Evolutionary conservation across 2,888 invertebrate species (phyloP).

Genomic region (Luperina nickerlii): DNA sequence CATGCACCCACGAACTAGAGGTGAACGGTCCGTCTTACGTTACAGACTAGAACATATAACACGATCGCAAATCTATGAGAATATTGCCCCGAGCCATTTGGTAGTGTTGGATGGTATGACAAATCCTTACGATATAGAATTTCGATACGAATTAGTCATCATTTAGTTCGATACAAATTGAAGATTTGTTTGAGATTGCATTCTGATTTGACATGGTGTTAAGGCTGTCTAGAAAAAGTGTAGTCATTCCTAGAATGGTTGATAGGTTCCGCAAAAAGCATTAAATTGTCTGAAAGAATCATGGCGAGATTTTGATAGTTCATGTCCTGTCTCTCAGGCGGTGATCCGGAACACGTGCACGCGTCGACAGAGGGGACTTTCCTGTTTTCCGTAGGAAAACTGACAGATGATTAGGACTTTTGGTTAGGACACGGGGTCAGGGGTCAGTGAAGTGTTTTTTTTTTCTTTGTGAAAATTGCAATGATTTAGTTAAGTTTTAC

Average conservation of each 20-base stretch:
- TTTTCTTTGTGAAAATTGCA: neutral
- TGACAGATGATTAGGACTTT: too few relatives aligned
- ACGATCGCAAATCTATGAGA: slow-evolving; percentile 60
- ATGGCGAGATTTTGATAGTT: neutral
- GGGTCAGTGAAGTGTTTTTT: neutral
- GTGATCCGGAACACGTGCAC: neutral
- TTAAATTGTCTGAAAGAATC: neutral
- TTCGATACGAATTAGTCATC: slow-evolving; percentile 32
- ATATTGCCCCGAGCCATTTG: slow-evolving; percentile 63
- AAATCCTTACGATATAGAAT: slow-evolving; percentile 44
- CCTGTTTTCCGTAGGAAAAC: neutral
- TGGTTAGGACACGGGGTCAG: too few relatives aligned
- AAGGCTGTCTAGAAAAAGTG: slow-evolving; percentile 10
- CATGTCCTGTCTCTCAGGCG: neutral
- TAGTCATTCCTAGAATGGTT: slow-evolving; percentile 16
- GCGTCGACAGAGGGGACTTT: neutral
- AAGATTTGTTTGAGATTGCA: neutral
- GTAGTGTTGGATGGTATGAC: slow-evolving; percentile 47
- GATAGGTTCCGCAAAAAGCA: slow-evolving; percentile 3
- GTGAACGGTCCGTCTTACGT: slow-evolving; percentile 70
- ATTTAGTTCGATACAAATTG: slow-evolving; percentile 16
- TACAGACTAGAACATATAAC: slow-evolving; percentile 45
- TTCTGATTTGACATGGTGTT: slow-evolving; percentile 32
- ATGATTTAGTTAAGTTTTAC: neutral
- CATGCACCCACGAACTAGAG: slow-evolving; percentile 74